Conservation (phyloP, 1,140 invertebrate species). For the Heliconius melpomene region DNA sequence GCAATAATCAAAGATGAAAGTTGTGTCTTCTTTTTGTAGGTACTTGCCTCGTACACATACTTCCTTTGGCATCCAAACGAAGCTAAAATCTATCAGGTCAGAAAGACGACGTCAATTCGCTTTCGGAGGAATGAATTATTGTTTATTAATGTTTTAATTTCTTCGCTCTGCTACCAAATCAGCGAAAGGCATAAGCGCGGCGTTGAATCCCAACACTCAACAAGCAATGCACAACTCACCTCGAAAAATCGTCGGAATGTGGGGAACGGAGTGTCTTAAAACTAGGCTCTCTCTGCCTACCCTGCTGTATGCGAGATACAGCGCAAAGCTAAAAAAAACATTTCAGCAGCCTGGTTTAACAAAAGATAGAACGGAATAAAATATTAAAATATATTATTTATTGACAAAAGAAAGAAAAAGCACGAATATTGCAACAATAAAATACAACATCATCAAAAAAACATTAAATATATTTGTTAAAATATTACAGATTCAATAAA, state of each 20-base stretch:
- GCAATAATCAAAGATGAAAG: too few species aligned
- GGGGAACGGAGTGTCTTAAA: too few species aligned
- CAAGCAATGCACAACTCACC: not conserved
- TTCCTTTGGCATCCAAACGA: too few species aligned
- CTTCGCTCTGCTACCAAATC: too few species aligned
- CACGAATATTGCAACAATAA: constrained; percentile 20
- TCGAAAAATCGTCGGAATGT: not conserved
- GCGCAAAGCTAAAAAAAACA: too few species aligned
- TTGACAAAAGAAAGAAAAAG: not conserved
- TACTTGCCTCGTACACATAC: too few species aligned
- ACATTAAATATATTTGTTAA: constrained; percentile 80
- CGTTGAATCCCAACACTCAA: not conserved
- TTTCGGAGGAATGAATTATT: too few species aligned
- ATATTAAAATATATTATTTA: not conserved
- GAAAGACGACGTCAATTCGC: too few species aligned
- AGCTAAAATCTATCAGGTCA: too few species aligned
- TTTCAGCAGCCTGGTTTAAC: not conserved
- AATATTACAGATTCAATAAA: constrained; percentile 80
- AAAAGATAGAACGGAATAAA: not conserved
- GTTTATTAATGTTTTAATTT: too few species aligned
- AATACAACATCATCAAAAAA: constrained; percentile 58
- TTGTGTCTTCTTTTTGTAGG: too few species aligned
- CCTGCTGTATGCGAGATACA: not conserved
- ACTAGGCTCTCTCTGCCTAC: not conserved
- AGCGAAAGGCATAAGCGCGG: not conserved